Base-by-base conservation (phyloP, 1,140 invertebrate species). In the Delia radicum region DNA sequence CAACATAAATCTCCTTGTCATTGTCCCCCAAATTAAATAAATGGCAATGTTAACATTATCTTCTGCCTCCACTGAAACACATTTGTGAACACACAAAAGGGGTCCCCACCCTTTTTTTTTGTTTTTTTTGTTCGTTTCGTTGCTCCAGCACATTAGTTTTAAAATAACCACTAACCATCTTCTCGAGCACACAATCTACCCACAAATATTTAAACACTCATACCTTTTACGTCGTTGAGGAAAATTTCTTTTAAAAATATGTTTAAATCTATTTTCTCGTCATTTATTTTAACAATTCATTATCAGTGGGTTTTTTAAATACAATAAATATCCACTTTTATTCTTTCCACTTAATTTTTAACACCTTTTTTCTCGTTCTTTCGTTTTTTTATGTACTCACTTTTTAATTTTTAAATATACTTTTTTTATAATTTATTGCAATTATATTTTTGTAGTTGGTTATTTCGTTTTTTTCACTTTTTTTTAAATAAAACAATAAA, bases 71-170 rank as follows among this genome's bases (percentile, higher is more conserved):
- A 3, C 42, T 15, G 42, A 10, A 48, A 15, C 12, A n/a, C 12
- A 55, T 21, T 21, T 55, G 5, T 5, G n/a, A n/a, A n/a, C n/a
- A n/a, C n/a, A n/a, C n/a, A n/a, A 33, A 12, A 37, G 63, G 27
- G 28, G 28, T 69, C 65, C 65, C 65, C 65, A 69, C 65, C 65
- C 65, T 69, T 69, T 69, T 67, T 69, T 37, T n/a, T n/a, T n/a
- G n/a, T n/a, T n/a, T n/a, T n/a, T n/a, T n/a, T n/a, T n/a, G n/a
- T n/a, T n/a, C n/a, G n/a, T n/a, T n/a, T n/a, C n/a, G n/a, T n/a
- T n/a, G n/a, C n/a, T 13, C 63, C 24, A n/a, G n/a, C 63, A 67
- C 65, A 69, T 13, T 33, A 33, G n/a, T 15, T 42, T 15, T 15
- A 42, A 42, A 42, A 42, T n/a, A 42, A 42, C 6, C 37, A 3